A percentile compares a stretch with the other conserved stretches of the same genome.
phyloP scores from a whole-genome alignment of 2,797 vertebrate species.

The Megaceryle alcyon region DNA sequence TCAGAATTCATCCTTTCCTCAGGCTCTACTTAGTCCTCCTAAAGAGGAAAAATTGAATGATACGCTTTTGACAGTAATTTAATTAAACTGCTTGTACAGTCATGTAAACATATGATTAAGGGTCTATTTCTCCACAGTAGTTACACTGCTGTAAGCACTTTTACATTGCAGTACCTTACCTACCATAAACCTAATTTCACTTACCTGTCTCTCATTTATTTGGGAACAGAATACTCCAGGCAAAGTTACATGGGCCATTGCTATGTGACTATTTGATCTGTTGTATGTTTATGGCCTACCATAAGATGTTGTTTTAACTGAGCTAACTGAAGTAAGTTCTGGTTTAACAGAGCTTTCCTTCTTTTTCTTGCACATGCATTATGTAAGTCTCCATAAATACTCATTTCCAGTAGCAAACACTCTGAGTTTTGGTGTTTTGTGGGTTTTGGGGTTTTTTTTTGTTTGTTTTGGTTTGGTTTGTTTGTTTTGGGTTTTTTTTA shows the following conservation, averaged over 20 bases:
- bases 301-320: not conserved
- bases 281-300: not conserved
- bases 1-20: conserved; percentile 39
- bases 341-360: not conserved
- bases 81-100: conserved; percentile 37
- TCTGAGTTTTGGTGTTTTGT: not conserved
- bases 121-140: not conserved
- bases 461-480: no score
- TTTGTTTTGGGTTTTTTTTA: not conserved
- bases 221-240: not conserved
- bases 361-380: not conserved
- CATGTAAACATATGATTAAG: conserved; percentile 44
- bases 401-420: not conserved
- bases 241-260: not conserved
- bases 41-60: conserved; percentile 36
- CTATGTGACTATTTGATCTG: not conserved
- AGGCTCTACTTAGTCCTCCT: conserved; percentile 34
- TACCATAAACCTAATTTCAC: not conserved
- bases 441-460: no score
- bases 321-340: not conserved
- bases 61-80: conserved; percentile 26
- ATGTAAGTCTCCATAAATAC: not conserved
- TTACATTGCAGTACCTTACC: not conserved
- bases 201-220: not conserved
- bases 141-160: not conserved